These are phyloP conservation scores for Ophion ventricosus DNA, from an alignment of 2,888 invertebrate genomes.

Conservation along the genomic window DNA sequence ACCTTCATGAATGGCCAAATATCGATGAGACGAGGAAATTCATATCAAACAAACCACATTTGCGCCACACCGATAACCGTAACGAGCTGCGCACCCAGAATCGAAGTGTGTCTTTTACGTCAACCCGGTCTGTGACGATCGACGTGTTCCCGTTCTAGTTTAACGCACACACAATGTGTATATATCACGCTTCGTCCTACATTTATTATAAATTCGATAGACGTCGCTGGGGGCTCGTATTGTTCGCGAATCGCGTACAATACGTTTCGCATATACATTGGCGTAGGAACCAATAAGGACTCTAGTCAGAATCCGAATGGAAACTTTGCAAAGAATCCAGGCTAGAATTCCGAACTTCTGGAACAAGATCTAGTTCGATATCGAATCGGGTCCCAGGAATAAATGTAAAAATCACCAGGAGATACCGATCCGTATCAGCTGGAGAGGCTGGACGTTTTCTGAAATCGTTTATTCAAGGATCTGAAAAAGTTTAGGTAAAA, in stretches of 20 bases:
- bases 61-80: neutral
- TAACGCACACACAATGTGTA: constrained; percentile 46
- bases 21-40: neutral
- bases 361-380: no score
- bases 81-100: neutral
- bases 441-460: no score
- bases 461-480: no score
- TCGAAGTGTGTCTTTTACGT: constrained; percentile 26
- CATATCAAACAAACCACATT: neutral
- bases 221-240: constrained; percentile 29
- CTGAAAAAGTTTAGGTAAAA: no score
- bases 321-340: no score
- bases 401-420: no score
- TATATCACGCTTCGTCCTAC: constrained; percentile 61
- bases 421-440: no score
- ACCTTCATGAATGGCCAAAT: neutral
- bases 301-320: no score
- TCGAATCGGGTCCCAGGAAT: no score
- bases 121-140: constrained; percentile 45
- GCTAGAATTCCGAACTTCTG: no score
- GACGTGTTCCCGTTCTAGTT: constrained; percentile 69
- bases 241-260: constrained; percentile 5
- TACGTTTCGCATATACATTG: constrained; percentile 1
- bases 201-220: constrained; percentile 69
- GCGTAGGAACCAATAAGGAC: no score